Evolutionary conservation across 2,113 vertebrate species (phyloP), one percentile per base, ranked within the genome.

Genomic region (Vulpes ferrilata): DNA sequence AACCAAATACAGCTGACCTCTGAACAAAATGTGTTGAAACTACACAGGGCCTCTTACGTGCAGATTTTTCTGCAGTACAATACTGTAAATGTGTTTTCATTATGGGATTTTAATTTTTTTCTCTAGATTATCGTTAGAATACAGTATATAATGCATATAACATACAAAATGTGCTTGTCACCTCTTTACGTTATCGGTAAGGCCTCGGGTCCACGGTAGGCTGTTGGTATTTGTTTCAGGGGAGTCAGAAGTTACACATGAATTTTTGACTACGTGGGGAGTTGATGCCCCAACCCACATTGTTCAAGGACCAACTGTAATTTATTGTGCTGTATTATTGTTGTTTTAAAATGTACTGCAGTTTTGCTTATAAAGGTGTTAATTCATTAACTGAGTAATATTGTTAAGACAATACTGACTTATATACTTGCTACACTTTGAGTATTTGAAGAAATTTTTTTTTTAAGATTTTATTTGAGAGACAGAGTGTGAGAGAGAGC

Each of bases 311-410:
- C 38, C 20, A 22, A 64, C 62, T 64, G 11, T 69, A 79, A 93
- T 23, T 93, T 15, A 73, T 73, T 48, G 30, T 65, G 15, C 25
- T 83, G 53, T 53, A 73, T 83, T 96, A 88, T 17, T 80, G 62
- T 27, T n/a, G 62, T 27, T n/a, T 87, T 71, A 12, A 13, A 88
- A 83, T 55, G 11, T 60, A 86, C 12, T 73, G 19, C 57, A 16
- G 81, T 69, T 95, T 91, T 91, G 55, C 32, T 84, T 90, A 51
- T 82, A 90, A 90, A 90, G 43, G 22, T 90, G 79, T 53, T 74
- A 64, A 80, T 89, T 88, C 55, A 92, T 71, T 93, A 85, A 84
- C 38, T 80, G 9, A 19, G 35, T 88, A 81, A 90, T 16, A 32
- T 80, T 87, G 30, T 73, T 73, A 80, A 64, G 16, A 62, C 19